Evolutionary conservation across 37 sponge, comb jelly and placozoan genomes (phyloP), one percentile per base, ranked within the genome.

Genomic region (Dysidea cf. avara): DNA sequence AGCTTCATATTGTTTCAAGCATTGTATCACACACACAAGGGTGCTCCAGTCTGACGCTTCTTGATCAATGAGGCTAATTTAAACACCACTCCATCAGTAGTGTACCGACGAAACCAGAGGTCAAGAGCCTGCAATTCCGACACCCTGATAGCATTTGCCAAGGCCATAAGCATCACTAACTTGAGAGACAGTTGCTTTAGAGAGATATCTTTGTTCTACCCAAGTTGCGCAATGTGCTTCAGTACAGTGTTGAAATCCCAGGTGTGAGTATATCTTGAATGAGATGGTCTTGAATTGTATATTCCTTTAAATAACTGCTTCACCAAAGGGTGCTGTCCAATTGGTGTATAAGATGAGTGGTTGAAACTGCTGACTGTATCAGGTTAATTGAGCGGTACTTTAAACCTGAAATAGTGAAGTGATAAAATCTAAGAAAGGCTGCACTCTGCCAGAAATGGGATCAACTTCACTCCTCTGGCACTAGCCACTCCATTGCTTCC

Each of bases 401-500:
- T 57, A 57, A 28, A 53, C 31, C 52, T 80, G 58, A 63, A 61
- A 80, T 1, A 60, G 55, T 20, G 60, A 63, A n/a, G 81, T 29
- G n/a, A 80, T 24, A 29, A 62, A 71, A 53, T 80, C 57, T 18
- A 59, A 3, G 18, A 77, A 65, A 75, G 3, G 24, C 29, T 33
- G 22, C 21, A 78, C 58, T 58, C 22, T 20, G 13, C 69, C 14
- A 51, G 64, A 71, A 71, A 71, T 14, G 55, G 81, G 72, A 81
- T 81, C 66, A 63, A 71, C 6, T 0, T 61, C 2, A 37, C 61
- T n/a, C 48, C 7, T 20, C 4, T 4, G 29, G 65, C 83, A 66
- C 83, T 68, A 82, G 75, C 51, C 61, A 66, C 18, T 39, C 75
- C 75, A 74, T 34, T 74, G 64, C 25, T 0, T 26, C 22, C 14